phyloP scores from a whole-genome alignment of 92 coral and sea anemone genomes.

The Pocillopora meandrina region DNA sequence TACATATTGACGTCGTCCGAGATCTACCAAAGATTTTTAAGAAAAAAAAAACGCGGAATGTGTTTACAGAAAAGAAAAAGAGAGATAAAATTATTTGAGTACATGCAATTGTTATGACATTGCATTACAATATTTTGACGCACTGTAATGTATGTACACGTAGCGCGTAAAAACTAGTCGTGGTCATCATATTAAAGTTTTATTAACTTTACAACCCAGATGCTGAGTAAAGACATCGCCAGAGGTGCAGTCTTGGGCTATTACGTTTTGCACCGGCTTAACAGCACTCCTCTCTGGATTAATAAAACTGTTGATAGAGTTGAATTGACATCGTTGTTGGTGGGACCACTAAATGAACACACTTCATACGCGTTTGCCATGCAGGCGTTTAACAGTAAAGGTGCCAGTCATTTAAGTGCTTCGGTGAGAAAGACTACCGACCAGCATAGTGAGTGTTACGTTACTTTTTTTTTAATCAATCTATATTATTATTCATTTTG shows the following conservation, averaged over 20 bases:
- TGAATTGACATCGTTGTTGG: background rate
- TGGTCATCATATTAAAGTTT: no score
- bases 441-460: constrained; percentile 9
- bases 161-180: no score
- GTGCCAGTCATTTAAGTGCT: background rate
- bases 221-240: constrained; percentile 9
- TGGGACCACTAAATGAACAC: background rate
- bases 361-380: constrained; percentile 6
- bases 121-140: no score
- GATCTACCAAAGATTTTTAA: no score
- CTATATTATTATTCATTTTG: background rate
- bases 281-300: background rate
- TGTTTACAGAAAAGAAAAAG: no score
- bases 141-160: no score
- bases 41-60: no score
- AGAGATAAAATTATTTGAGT: no score
- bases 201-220: background rate
- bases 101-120: no score
- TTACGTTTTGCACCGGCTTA: background rate
- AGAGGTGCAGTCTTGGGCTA: constrained; percentile 7
- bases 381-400: constrained; percentile 26
- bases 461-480: background rate
- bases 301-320: constrained; percentile 8
- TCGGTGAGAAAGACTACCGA: background rate
- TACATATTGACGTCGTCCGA: no score